Evolutionary conservation across 2,113 vertebrate genomes (phyloP).

Genomic region (Eulacestoma nigropectus): DNA sequence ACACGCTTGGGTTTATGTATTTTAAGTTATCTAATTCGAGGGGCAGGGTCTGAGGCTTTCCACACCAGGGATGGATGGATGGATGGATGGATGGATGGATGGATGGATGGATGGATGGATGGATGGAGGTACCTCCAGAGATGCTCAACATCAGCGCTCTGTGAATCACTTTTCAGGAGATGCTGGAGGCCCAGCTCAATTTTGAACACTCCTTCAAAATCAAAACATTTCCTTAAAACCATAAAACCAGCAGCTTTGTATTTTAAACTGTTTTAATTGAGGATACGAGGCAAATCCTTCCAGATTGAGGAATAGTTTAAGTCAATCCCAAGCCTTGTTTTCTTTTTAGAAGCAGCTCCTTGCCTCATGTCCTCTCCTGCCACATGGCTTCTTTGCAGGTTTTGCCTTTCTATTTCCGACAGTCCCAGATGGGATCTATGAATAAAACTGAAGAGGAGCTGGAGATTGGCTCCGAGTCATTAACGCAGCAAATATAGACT

Average conservation of each 20-base stretch:
- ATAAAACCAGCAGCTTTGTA: background rate
- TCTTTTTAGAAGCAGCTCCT: background rate
- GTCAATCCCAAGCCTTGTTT: background rate
- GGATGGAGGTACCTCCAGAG: background rate
- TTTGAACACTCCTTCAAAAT: background rate
- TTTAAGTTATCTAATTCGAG: background rate
- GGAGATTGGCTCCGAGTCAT: slow-evolving; percentile 57
- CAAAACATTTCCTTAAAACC: background rate
- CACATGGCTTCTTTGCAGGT: slow-evolving; percentile 42
- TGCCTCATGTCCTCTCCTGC: slow-evolving; percentile 42
- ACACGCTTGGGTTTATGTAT: background rate
- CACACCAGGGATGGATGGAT: background rate
- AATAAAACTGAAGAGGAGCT: slow-evolving; percentile 59
- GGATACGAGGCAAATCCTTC: background rate
- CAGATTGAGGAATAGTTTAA: background rate
- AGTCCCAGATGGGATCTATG: slow-evolving; percentile 60
- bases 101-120: background rate
- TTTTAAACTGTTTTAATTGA: background rate
- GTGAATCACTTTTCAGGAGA: background rate
- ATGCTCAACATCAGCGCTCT: accelerated
- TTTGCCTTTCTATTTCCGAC: slow-evolving; percentile 61
- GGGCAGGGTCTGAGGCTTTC: background rate
- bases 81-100: background rate
- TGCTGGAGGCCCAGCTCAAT: background rate
- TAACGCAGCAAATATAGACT: slow-evolving; percentile 48